A percentile compares a stretch with the other conserved stretches of the same genome.
Evolutionary conservation across 2,113 vertebrate species (phyloP).

Genomic region (Donacobius atricapilla): DNA sequence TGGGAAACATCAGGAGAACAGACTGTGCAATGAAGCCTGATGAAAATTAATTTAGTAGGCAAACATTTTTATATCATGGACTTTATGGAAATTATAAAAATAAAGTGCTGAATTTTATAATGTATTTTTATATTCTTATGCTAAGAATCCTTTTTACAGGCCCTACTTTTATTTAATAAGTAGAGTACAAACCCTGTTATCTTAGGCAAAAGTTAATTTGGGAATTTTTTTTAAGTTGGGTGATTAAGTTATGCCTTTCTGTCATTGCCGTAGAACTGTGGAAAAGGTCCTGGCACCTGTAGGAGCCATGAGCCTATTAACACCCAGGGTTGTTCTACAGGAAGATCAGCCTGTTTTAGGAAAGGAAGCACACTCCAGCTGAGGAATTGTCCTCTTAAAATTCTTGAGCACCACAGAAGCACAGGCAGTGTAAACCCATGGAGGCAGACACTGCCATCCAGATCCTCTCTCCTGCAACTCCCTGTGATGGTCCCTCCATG

Average conservation of each 20-base stretch:
- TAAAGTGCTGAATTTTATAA: background rate
- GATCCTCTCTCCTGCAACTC: background rate
- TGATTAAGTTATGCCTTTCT: background rate
- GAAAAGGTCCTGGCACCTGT: background rate
- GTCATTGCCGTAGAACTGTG: background rate
- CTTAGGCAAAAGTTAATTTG: background rate
- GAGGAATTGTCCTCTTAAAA: background rate
- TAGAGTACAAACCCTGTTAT: background rate
- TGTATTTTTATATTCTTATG: background rate
- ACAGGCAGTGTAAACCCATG: background rate
- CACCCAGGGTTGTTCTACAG: background rate
- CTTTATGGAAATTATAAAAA: slow-evolving; percentile 24
- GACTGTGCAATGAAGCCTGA: slow-evolving; percentile 6
- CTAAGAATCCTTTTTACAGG: background rate
- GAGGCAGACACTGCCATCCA: background rate
- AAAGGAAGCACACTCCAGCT: background rate
- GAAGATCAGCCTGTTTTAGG: background rate
- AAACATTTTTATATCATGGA: background rate
- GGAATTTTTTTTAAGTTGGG: background rate
- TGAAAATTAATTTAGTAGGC: slow-evolving; percentile 38
- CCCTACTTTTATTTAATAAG: background rate
- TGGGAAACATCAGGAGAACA: background rate
- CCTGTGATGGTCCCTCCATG: background rate
- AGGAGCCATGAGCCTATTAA: background rate
- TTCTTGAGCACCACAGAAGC: background rate